Conservation (phyloP, 2,797 vertebrate species). For the Mormyrus hasselquistii region DNA sequence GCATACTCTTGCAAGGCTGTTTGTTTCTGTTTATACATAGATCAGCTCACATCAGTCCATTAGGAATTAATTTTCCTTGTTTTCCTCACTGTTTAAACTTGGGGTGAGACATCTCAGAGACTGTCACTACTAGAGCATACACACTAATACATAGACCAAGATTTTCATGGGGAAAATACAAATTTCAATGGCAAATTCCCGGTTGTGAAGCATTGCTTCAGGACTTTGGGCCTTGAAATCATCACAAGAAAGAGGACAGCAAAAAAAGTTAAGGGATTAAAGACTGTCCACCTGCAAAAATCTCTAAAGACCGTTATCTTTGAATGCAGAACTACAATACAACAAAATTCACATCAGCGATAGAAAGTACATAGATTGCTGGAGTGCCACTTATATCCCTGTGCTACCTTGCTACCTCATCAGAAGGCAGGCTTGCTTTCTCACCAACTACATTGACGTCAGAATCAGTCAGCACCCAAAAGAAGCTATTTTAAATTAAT, state of each 20-base stretch:
- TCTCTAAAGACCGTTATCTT: neutral
- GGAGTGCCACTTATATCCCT: neutral
- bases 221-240: neutral
- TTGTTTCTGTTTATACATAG: neutral
- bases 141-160: neutral
- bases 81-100: neutral
- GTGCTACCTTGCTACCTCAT: neutral
- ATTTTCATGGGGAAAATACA: neutral
- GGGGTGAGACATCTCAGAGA: neutral
- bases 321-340: neutral
- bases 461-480: neutral
- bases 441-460: neutral
- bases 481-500: neutral
- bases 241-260: neutral
- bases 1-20: neutral
- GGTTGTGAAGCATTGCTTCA: neutral
- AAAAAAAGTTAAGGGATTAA: neutral
- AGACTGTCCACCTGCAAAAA: neutral
- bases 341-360: neutral
- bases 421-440: neutral
- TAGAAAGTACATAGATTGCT: neutral
- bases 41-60: neutral
- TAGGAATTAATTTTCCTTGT: neutral
- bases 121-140: neutral
- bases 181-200: neutral